phyloP scores from a whole-genome alignment of 2,888 invertebrate species.

The Harpagoxenus sublaevis region DNA sequence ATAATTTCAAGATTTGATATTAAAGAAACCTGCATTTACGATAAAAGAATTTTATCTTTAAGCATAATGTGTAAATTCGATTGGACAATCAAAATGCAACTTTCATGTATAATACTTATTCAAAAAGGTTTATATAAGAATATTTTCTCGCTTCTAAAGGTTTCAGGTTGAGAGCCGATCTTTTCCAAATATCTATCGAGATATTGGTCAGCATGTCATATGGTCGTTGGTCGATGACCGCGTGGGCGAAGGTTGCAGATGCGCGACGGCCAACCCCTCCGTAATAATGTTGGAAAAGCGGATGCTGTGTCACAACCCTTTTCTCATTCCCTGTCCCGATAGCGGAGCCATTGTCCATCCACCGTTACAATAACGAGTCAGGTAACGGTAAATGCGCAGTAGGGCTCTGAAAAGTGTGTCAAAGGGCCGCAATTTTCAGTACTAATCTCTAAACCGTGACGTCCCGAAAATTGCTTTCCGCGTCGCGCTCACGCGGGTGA shows the following conservation, averaged over 20 bases:
- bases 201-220: conserved; percentile 86
- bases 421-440: conserved; percentile 78
- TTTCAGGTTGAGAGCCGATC: conserved; percentile 68
- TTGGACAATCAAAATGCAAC: neutral
- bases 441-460: conserved; percentile 50
- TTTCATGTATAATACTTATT: neutral
- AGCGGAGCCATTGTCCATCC: conserved; percentile 79
- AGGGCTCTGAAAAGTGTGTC: conserved; percentile 80
- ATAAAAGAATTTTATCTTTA: neutral
- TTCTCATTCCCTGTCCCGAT: conserved; percentile 76
- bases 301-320: conserved; percentile 74
- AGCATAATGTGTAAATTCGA: neutral
- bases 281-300: conserved; percentile 83
- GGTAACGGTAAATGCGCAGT: conserved; percentile 80
- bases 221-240: conserved; percentile 84
- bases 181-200: conserved; percentile 74
- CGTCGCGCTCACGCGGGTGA: neutral
- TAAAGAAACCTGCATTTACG: neutral
- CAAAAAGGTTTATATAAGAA: conserved; percentile 56
- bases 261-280: conserved; percentile 83
- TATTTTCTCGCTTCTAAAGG: neutral
- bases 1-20: neutral
- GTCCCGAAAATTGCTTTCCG: conserved; percentile 28
- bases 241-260: conserved; percentile 79
- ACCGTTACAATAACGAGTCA: conserved; percentile 66